Evolutionary conservation across 1,140 invertebrate species (phyloP).

Genomic region (Drosophila orosa): DNA sequence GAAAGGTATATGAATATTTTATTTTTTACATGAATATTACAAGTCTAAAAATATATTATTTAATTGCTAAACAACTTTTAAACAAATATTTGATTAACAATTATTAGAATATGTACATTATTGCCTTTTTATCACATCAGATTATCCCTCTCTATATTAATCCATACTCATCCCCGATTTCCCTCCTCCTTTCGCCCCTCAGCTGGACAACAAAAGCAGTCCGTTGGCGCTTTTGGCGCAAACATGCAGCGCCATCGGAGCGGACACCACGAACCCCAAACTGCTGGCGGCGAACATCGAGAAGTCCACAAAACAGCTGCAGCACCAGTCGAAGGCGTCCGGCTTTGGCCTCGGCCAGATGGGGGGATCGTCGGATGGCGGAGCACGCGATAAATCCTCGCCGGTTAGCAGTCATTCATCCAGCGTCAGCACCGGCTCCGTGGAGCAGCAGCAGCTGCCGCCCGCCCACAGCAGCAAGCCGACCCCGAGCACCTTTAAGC

Average conservation of each 20-base stretch:
- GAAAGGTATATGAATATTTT: neutral
- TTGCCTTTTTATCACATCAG: neutral
- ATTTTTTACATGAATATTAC: neutral
- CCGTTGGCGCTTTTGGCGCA: constrained; percentile 96
- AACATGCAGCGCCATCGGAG: constrained; percentile 97
- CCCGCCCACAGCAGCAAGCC: constrained; percentile 62
- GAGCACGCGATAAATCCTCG: constrained; percentile 87
- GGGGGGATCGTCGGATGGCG: constrained; percentile 51
- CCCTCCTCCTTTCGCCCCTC: constrained; percentile 85
- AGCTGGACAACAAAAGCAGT: constrained; percentile 98
- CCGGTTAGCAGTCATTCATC: constrained; percentile 84
- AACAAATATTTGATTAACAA: neutral
- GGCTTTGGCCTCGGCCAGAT: constrained; percentile 31
- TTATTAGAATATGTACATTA: neutral
- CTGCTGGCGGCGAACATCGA: constrained; percentile 88
- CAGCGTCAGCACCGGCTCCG: constrained; percentile 80
- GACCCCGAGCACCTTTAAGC: constrained; percentile 86
- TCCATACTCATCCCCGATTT: neutral
- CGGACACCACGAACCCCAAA: constrained; percentile 90
- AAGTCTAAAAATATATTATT: neutral
- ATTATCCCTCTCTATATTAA: neutral
- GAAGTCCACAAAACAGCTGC: constrained; percentile 86
- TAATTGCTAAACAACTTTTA: neutral
- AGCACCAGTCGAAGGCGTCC: constrained; percentile 48
- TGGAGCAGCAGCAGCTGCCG: constrained; percentile 79